Percentiles rank a stretch among this genome's conserved stretches.
phyloP scores from a whole-genome alignment of 2,113 vertebrate genomes.

The Xiphophorus hellerii region DNA sequence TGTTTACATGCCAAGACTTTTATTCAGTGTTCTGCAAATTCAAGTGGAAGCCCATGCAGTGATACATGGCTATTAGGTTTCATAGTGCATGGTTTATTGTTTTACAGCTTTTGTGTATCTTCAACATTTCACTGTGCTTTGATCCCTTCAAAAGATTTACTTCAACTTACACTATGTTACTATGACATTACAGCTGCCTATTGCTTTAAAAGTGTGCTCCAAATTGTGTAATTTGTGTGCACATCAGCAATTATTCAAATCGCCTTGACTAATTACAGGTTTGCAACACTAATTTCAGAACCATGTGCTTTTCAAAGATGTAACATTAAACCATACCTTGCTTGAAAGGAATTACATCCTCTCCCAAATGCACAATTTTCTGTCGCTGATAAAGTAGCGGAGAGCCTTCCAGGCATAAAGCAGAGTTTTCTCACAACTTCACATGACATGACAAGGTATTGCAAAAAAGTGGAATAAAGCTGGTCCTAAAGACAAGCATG shows the following conservation, averaged over 20 bases:
- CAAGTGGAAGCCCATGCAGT: neutral
- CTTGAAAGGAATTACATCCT: neutral
- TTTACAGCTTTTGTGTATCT: neutral
- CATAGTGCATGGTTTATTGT: neutral
- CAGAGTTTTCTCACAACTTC: neutral
- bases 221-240: neutral
- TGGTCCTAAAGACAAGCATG: neutral
- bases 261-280: neutral
- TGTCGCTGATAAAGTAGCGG: neutral
- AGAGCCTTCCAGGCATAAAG: neutral
- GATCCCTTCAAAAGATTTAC: neutral
- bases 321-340: neutral
- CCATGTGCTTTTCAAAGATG: neutral
- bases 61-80: neutral
- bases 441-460: neutral
- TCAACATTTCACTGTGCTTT: neutral
- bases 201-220: neutral
- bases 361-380: neutral
- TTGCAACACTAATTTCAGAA: neutral
- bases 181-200: neutral
- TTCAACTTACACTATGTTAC: neutral
- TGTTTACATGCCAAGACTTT: neutral
- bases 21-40: neutral
- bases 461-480: neutral
- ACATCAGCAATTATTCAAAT: neutral